Conservation (phyloP, 2,113 vertebrate species). For the Haplochromis burtoni region DNA sequence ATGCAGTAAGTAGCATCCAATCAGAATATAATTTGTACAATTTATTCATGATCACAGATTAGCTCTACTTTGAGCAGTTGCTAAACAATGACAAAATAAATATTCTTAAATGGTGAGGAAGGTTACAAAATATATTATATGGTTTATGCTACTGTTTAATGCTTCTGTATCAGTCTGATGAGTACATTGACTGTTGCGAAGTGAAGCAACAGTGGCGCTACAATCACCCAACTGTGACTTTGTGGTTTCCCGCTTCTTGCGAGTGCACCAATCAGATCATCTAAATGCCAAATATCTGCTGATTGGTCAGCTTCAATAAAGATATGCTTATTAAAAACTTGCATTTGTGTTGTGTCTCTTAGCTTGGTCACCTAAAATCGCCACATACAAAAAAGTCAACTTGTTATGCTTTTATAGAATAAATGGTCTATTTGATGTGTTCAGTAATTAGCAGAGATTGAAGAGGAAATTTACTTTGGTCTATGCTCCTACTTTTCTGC, state of each 20-base stretch:
- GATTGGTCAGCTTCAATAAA: neutral
- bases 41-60: neutral
- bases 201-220: slow-evolving; percentile 15
- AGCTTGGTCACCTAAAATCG: neutral
- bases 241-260: slow-evolving; percentile 39
- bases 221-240: neutral
- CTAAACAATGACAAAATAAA: neutral
- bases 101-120: neutral
- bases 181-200: slow-evolving; percentile 21
- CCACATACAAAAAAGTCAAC: neutral
- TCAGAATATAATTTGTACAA: neutral
- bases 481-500: neutral
- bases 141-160: neutral
- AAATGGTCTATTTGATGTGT: neutral
- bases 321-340: neutral
- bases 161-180: neutral
- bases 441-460: neutral
- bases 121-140: neutral
- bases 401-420: neutral
- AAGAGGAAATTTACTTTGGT: slow-evolving; percentile 5
- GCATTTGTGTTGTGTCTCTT: neutral
- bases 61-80: neutral
- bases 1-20: slow-evolving; percentile 49
- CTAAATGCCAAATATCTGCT: neutral
- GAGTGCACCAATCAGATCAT: slow-evolving; percentile 27